A percentile compares a stretch with the other conserved stretches of the same genome.
phyloP scores from a whole-genome alignment of 2,888 invertebrate genomes.

The Apamea anceps region DNA sequence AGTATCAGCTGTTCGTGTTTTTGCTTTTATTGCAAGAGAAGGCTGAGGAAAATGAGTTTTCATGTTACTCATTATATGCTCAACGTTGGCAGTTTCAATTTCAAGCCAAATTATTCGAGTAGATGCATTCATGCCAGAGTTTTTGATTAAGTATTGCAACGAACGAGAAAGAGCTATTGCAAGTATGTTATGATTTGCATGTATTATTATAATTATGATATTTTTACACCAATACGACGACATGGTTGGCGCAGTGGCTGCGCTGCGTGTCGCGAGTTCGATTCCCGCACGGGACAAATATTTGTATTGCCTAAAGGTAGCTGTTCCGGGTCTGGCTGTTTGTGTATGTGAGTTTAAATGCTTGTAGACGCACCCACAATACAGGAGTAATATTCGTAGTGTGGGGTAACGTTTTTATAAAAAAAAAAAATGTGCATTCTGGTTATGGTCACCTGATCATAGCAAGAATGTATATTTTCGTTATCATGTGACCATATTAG shows the following conservation, averaged over 20 bases:
- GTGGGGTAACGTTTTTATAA: too few species aligned
- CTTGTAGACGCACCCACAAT: too few species aligned
- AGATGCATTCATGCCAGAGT: neutral
- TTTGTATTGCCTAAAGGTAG: too few species aligned
- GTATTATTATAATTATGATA: neutral
- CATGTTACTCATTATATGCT: conserved; percentile 24
- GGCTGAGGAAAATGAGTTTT: conserved; percentile 39
- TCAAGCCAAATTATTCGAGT: conserved; percentile 29
- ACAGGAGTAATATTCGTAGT: too few species aligned
- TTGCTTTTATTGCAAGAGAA: conserved; percentile 39
- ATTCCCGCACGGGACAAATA: too few species aligned
- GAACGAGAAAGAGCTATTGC: neutral
- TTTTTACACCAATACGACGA: neutral
- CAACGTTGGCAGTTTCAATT: conserved; percentile 26
- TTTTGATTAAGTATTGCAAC: conserved; percentile 31
- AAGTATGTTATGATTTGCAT: neutral
- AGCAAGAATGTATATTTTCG: neutral
- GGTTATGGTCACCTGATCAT: neutral
- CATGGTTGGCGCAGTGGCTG: too few species aligned
- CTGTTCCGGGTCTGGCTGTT: too few species aligned
- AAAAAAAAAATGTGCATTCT: neutral
- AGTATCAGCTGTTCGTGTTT: conserved; percentile 52
- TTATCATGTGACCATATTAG: neutral
- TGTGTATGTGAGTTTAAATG: too few species aligned
- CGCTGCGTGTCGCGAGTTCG: too few species aligned